Evolutionary conservation across 2,888 invertebrate genomes (phyloP).

Genomic region (Pegoplata infirma): DNA sequence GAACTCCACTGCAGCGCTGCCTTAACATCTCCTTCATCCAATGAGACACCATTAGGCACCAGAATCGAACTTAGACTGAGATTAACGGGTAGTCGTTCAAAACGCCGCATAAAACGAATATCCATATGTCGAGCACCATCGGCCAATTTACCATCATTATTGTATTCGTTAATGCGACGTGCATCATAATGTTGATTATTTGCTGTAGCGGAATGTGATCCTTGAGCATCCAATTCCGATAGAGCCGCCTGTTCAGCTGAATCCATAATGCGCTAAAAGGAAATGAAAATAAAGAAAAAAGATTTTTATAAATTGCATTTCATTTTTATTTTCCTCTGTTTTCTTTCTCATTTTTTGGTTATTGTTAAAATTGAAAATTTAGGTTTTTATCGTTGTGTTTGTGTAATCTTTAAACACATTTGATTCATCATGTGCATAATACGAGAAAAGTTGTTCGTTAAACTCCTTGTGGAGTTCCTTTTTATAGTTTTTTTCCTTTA

Average conservation of each 20-base stretch:
- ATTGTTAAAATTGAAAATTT: background rate
- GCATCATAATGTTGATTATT: conserved; percentile 87
- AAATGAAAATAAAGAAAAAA: conserved; percentile 4
- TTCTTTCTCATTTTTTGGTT: too few species aligned
- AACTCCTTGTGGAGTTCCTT: conserved; percentile 51
- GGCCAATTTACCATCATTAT: conserved; percentile 85
- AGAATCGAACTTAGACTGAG: conserved; percentile 92
- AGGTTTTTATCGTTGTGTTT: background rate
- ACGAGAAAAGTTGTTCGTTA: conserved; percentile 37
- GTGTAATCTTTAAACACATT: conserved; percentile 36
- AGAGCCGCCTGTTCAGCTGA: conserved; percentile 93
- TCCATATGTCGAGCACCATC: conserved; percentile 85
- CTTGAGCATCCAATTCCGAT: conserved; percentile 80
- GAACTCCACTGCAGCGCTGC: conserved; percentile 97
- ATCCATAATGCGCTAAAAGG: conserved; percentile 90
- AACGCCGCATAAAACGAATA: conserved; percentile 88
- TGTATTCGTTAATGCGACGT: conserved; percentile 88
- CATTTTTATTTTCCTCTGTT: too few species aligned
- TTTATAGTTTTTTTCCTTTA: conserved; percentile 59
- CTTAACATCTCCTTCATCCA: conserved; percentile 85
- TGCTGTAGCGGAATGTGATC: conserved; percentile 78
- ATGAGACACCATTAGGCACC: conserved; percentile 82
- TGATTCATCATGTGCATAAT: conserved; percentile 45
- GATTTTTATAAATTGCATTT: too few species aligned
- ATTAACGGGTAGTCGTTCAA: conserved; percentile 91